Evolutionary conservation across 2,888 invertebrate genomes (phyloP), one percentile per base, ranked within the genome.

Genomic region (Hydriomena furcata): DNA sequence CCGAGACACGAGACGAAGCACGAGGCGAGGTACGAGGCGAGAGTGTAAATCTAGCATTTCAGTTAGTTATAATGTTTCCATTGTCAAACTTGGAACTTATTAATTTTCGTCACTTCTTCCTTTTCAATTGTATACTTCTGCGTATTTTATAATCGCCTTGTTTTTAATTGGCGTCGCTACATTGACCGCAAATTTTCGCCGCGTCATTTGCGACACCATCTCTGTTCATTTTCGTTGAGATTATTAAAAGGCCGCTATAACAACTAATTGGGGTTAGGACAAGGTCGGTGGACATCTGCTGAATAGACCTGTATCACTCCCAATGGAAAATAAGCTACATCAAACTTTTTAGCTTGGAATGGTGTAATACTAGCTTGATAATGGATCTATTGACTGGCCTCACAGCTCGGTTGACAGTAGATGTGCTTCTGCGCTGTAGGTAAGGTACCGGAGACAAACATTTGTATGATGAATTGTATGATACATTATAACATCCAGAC

Each of bases 151-250:
- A 6, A 41, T 7, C 4, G 8, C 8, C 24, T 41, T n/a, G 17
- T 20, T 42, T n/a, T n/a, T 42, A 30, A 42, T 48, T 30, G n/a
- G 13, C 57, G 37, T 44, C 31, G 51, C 59, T 55, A 49, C 59
- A 61, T 66, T 61, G 59, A 56, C 66, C 60, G 61, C 54, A 63
- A 65, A 68, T 76, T 76, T 72, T 60, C 65, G 70, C 68, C 63
- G 64, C 75, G 79, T 83, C 84, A 84, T 79, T 61, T 64, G 66
- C 72, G 59, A 73, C 78, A 78, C 73, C 68, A 66, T 67, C 67
- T 65, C 35, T 73, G 81, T 81, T 81, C 83, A 84, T 83, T 84
- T 83, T 81, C 68, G 79, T 76, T 74, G 72, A 73, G 75, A 77
- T 79, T 73, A 83, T 82, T 84, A 79, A 74, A 73, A 74, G 76